A percentile compares a stretch with the other conserved stretches of the same genome.
Evolutionary conservation across 1,140 invertebrate species (phyloP).

Genomic region (Paraescarpia echinospica): DNA sequence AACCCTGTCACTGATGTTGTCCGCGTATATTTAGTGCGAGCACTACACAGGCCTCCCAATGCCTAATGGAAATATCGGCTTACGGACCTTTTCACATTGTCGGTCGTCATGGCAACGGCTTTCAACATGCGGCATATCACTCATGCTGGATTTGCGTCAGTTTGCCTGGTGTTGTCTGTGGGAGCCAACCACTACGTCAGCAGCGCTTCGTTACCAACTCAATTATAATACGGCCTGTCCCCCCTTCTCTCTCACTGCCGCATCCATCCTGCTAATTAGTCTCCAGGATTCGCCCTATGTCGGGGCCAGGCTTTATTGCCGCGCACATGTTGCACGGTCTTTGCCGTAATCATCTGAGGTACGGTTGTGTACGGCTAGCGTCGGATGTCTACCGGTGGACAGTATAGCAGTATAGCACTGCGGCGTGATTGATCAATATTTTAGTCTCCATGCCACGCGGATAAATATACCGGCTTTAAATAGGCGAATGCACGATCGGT

Average conservation of each 20-base stretch:
- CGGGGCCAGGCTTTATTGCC: not conserved
- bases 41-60: not conserved
- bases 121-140: not conserved
- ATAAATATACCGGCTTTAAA: conserved; percentile 2
- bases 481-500: not conserved
- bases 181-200: not conserved
- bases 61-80: conserved; percentile 4
- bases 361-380: not conserved
- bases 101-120: not conserved
- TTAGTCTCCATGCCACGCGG: not conserved
- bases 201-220: not conserved
- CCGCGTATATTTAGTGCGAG: not conserved
- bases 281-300: not conserved
- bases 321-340: not conserved
- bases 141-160: not conserved
- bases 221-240: not conserved
- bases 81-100: not conserved
- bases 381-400: not conserved
- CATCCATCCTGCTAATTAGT: not conserved
- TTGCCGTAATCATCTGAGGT: not conserved
- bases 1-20: not conserved
- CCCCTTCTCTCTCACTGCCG: not conserved
- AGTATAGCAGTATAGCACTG: too few species aligned
- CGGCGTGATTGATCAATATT: not conserved
- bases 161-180: not conserved